Evolutionary conservation across 2,888 invertebrate species (phyloP).

Genomic region (Alcis repandata): DNA sequence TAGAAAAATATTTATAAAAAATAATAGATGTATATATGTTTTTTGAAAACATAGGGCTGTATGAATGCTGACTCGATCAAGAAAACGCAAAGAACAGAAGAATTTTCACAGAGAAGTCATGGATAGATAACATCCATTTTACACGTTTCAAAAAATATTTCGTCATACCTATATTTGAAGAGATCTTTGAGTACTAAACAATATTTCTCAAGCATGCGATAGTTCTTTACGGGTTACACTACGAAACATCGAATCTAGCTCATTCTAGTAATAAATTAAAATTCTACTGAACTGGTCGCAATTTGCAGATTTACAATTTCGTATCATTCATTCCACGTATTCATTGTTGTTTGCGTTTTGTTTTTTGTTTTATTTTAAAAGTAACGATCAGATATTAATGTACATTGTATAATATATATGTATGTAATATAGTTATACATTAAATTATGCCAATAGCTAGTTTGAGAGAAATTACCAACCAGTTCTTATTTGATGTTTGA

Average conservation of each 20-base stretch:
- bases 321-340: no score
- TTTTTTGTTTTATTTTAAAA: no score
- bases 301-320: constrained; percentile 8
- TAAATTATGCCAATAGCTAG: no score
- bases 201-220: constrained; percentile 56
- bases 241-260: constrained; percentile 81
- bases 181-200: constrained; percentile 73
- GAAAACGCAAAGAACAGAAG: constrained; percentile 51
- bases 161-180: constrained; percentile 47
- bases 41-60: no score
- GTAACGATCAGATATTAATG: no score
- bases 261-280: constrained; percentile 67
- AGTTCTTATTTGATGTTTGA: no score
- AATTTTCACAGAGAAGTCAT: constrained; percentile 58
- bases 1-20: no score
- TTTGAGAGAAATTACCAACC: no score
- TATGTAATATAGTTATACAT: no score
- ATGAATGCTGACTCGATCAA: constrained; percentile 41
- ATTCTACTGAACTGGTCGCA: constrained; percentile 47
- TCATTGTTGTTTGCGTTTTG: no score
- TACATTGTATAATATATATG: no score
- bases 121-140: constrained; percentile 66
- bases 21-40: no score
- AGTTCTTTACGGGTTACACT: constrained; percentile 62
- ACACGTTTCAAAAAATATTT: constrained; percentile 82